Evolutionary conservation across 2,113 vertebrate genomes (phyloP), one percentile per base, ranked within the genome.

Genomic region (Scatophagus argus): DNA sequence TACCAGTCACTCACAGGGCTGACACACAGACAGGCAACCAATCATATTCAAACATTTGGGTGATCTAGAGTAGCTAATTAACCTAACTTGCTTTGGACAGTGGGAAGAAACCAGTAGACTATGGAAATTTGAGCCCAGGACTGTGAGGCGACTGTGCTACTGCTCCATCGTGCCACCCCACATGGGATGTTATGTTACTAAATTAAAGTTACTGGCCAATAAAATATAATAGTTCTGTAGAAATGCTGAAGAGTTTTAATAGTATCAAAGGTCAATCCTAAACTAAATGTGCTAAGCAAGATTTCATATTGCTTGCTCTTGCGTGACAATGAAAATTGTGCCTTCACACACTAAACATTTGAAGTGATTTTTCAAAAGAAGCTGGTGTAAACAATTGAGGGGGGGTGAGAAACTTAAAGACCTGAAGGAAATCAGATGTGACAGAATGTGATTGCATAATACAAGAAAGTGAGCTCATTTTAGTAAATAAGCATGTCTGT

Each of bases 401-500:
- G 6, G 36, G n/a, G 11, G 16, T 36, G 31, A 49, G 12, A 51
- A 17, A 65, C 27, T 34, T 67, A 13, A 73, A 14, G 27, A 47
- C 23, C 34, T 43, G 52, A 79, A 17, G 17, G 29, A 67, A 72
- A 85, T 66, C 60, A n/a, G 80, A 58, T 47, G 12, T 44, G 36
- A 74, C 54, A 64, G 65, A 62, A 58, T 39, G 51, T 34, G 39
- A 81, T 52, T 82, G n/a, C 68, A 55, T 81, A 84, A 83, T 36
- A 21, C 17, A 29, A 56, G 14, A 82, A 86, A 67, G 41, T 83
- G 55, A 86, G 77, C 76, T 85, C 62, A 69, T 70, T 83, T 88
- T 11, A 77, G 61, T 80, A 58, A 88, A 84, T 66, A 66, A 77
- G 47, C 27, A 14, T 54, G 36, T 88, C 60, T 75, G 47, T 29